Percentiles rank a stretch among this genome's conserved stretches.
These are phyloP conservation scores for Octodon degus DNA, from an alignment of 2,113 vertebrate genomes.

Conservation along the genomic window DNA sequence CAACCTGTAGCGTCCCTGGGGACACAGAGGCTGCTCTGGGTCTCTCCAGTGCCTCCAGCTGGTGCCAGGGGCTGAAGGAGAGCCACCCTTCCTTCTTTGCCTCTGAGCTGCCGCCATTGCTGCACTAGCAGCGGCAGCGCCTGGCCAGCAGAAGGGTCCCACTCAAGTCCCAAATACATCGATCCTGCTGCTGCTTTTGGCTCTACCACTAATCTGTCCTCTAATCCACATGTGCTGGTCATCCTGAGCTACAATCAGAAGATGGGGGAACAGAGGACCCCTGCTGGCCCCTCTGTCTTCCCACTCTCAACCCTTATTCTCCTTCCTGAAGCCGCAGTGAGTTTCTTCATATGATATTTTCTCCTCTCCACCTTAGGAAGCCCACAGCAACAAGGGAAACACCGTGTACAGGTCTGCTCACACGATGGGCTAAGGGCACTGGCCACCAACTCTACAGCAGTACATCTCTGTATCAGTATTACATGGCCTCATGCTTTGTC, in stretches of 20 bases:
- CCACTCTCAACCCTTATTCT: not conserved
- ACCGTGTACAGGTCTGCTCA: not conserved
- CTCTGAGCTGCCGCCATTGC: not conserved
- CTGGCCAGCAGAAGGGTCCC: not conserved
- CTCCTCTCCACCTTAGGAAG: not conserved
- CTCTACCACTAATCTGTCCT: not conserved
- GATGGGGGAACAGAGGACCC: not conserved
- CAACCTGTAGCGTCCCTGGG: not conserved
- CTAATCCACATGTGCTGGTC: not conserved
- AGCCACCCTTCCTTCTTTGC: not conserved
- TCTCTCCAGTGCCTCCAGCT: not conserved
- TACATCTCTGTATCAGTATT: not conserved
- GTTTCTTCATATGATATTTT: not conserved
- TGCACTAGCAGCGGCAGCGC: not conserved
- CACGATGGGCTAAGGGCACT: not conserved
- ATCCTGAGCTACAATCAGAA: not conserved
- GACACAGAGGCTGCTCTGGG: not conserved
- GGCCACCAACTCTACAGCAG: too few relatives aligned
- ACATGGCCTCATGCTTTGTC: not conserved
- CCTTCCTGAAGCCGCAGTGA: not conserved
- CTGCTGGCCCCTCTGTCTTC: not conserved
- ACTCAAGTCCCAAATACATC: not conserved
- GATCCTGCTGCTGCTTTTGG: not conserved
- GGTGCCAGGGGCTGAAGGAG: not conserved
- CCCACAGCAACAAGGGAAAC: not conserved